Evolutionary conservation across 2,888 invertebrate genomes (phyloP).

Genomic region (Oscheius myriophilus): DNA sequence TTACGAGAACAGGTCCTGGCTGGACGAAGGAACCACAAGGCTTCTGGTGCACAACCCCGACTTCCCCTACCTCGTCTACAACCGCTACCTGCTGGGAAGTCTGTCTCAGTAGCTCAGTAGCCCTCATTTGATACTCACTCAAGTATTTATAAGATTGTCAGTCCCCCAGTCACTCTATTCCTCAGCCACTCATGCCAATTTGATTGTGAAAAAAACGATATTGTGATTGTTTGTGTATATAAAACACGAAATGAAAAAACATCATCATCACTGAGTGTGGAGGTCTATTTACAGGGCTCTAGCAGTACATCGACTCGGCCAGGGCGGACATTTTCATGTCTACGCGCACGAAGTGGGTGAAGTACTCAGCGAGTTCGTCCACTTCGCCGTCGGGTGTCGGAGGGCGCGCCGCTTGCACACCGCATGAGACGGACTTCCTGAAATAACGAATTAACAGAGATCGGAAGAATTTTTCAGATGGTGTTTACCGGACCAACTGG

Average conservation of each 20-base stretch:
- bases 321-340: slow-evolving; percentile 60
- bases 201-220: too few relatives aligned
- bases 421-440: slow-evolving; percentile 45
- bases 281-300: background rate
- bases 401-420: slow-evolving; percentile 47
- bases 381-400: slow-evolving; percentile 49
- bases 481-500: too few relatives aligned
- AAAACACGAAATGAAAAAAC: background rate
- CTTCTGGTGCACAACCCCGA: background rate
- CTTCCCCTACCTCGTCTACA: slow-evolving; percentile 12
- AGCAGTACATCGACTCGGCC: slow-evolving; percentile 63
- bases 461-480: too few relatives aligned
- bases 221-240: background rate
- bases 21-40: slow-evolving; percentile 2
- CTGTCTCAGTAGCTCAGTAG: background rate
- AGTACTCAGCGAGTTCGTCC: slow-evolving; percentile 62
- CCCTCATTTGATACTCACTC: too few relatives aligned
- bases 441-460: slow-evolving; percentile 1
- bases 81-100: slow-evolving; percentile 7
- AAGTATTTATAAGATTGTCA: too few relatives aligned
- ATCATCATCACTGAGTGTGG: background rate
- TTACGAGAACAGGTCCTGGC: background rate
- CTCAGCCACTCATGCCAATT: too few relatives aligned
- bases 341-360: slow-evolving; percentile 59
- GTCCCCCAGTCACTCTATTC: too few relatives aligned